Evolutionary conservation across 2,113 vertebrate genomes (phyloP).

Genomic region (Sinocyclocheilus rhinocerous): DNA sequence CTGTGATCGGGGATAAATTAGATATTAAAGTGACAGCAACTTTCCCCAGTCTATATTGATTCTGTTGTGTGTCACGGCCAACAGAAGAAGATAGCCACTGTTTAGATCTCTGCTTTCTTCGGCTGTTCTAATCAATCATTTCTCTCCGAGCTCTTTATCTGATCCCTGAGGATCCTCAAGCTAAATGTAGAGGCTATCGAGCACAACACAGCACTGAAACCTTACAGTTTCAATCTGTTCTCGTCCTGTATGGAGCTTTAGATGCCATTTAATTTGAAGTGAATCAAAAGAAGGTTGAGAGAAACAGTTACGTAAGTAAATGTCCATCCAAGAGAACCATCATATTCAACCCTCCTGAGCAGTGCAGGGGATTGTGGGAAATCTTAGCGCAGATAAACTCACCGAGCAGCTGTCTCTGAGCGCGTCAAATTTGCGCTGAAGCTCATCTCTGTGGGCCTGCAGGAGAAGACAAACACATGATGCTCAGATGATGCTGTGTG

Average conservation of each 20-base stretch:
- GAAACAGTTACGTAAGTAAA: too few species aligned
- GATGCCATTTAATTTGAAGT: too few species aligned
- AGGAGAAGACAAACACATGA: conserved; percentile 62
- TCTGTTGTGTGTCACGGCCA: not conserved
- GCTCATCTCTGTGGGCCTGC: conserved; percentile 94
- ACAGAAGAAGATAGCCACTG: not conserved
- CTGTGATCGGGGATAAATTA: too few species aligned
- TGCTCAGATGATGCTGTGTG: not conserved
- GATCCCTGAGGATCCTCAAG: not conserved
- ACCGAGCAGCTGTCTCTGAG: conserved; percentile 98
- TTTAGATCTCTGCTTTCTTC: not conserved
- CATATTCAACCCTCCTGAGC: not conserved
- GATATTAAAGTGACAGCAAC: not conserved
- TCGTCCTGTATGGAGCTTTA: too few species aligned
- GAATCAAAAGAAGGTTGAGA: too few species aligned
- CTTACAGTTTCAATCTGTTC: too few species aligned
- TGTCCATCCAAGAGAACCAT: not conserved
- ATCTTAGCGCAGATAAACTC: not conserved
- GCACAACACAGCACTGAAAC: not conserved
- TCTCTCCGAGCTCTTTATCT: not conserved
- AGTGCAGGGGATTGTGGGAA: conserved; percentile 5
- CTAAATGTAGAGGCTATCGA: not conserved
- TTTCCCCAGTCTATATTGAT: not conserved
- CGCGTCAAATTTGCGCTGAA: conserved; percentile 98
- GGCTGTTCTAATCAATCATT: not conserved